Evolutionary conservation across 2,888 invertebrate species (phyloP), one percentile per base, ranked within the genome.

Genomic region (Drosophila acutilabella): DNA sequence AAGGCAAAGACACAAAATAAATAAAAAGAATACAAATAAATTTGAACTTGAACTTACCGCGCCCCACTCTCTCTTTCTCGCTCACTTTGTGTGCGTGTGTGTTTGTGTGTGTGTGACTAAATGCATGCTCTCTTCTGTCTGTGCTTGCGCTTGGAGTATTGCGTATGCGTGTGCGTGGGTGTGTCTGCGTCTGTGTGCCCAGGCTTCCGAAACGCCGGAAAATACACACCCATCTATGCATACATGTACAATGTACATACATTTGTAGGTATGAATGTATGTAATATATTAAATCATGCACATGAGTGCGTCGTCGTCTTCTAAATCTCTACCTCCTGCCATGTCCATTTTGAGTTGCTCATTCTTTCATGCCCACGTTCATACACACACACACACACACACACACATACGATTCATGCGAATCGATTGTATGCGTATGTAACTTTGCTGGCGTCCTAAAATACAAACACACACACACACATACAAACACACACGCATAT

Each of bases 11-110:
- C 36, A 36, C 11, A 26, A 54, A 36, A 48, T 8, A 61, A 66
- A 54, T 30, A 67, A 77, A 70, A 81, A 74, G 44, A 77, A 86
- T 80, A 80, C 73, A 88, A 82, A 80, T 78, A 76, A 80, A 80
- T 84, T 83, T 84, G 88, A 84, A 84, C 83, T 84, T 84, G 83
- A 84, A 88, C 83, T 84, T 84, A 78, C 83, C 81, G 71, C 82
- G 64, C 81, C 77, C 62, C 58, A 30, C 60, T 40, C 66, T 71
- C 36, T 20, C 40, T 41, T 30, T 3, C 54, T 54, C 20, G 33
- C 36, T 57, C 59, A 30, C 30, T 30, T 8, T 2, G 30, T 30
- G 16, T 47, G 44, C 23, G 14, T 57, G 51, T 44, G 13, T 52
- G n/a, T 18, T n/a, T n/a, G 26, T 54, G 14, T 54, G 13, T 45